Percentiles rank a stretch among this genome's conserved stretches.
phyloP scores from a whole-genome alignment of 2,888 invertebrate species.

The Cheilosia impressa region DNA sequence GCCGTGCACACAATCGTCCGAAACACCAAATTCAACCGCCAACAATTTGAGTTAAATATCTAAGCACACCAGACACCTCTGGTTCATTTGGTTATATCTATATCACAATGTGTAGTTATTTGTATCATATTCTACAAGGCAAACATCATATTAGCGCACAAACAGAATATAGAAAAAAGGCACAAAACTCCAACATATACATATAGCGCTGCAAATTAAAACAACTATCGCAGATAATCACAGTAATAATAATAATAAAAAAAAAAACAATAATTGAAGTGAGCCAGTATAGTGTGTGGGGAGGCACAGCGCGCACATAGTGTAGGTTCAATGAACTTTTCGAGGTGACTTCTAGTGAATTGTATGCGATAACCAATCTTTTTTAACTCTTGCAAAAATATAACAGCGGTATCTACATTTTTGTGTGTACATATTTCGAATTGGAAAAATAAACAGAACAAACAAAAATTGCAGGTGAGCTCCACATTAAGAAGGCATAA shows the following conservation, averaged over 20 bases:
- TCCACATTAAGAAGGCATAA: not conserved
- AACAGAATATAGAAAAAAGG: conserved; percentile 22
- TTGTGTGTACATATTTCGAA: not conserved
- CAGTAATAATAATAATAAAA: conserved; percentile 64
- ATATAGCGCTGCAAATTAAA: conserved; percentile 65
- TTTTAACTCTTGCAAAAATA: conserved; percentile 6
- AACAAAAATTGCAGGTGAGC: conserved; percentile 40
- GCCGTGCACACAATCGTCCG: not conserved
- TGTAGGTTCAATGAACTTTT: conserved; percentile 64
- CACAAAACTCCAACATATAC: conserved; percentile 6
- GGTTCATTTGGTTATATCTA: conserved; percentile 51
- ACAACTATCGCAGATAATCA: conserved; percentile 74
- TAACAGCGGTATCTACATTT: not conserved
- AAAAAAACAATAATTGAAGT: conserved; percentile 70
- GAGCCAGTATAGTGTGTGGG: conserved; percentile 49
- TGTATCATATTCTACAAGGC: conserved; percentile 51
- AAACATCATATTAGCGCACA: conserved; percentile 46
- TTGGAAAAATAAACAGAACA: conserved; percentile 1
- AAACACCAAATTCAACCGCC: conserved; percentile 5
- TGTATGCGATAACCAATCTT: conserved; percentile 61
- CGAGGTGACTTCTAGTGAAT: conserved; percentile 72
- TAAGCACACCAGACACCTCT: conserved; percentile 37
- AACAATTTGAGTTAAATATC: conserved; percentile 52
- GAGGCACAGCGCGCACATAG: not conserved
- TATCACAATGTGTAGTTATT: conserved; percentile 36